phyloP scores from a whole-genome alignment of 2,888 invertebrate species.

The Clunio marinus region DNA sequence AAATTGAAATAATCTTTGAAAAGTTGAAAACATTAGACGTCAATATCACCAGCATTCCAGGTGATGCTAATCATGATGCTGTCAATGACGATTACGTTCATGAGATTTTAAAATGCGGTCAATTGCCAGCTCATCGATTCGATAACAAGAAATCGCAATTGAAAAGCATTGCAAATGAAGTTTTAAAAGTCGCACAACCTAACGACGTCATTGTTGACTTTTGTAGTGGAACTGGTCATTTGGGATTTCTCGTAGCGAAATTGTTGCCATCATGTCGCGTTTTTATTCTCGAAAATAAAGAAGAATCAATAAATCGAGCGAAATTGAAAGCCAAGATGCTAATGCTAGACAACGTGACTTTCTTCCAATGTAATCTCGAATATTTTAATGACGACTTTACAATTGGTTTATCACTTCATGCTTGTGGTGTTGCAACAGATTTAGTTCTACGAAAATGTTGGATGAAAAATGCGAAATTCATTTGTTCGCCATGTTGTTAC shows the following conservation, averaged over 20 bases:
- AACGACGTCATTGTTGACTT: conserved; percentile 83
- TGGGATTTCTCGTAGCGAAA: conserved; percentile 80
- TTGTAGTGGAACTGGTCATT: conserved; percentile 90
- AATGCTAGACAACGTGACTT: conserved; percentile 66
- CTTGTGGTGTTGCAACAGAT: conserved; percentile 93
- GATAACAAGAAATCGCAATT: conserved; percentile 79
- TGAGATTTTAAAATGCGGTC: conserved; percentile 68
- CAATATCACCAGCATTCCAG: conserved; percentile 44
- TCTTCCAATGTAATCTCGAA: conserved; percentile 86
- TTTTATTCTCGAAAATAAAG: conserved; percentile 86
- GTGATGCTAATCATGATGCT: background rate
- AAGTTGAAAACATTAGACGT: conserved; percentile 5
- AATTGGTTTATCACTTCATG: conserved; percentile 85
- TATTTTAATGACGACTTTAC: conserved; percentile 79
- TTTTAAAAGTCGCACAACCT: conserved; percentile 63
- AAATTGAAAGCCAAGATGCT: conserved; percentile 64
- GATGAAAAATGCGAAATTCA: conserved; percentile 70
- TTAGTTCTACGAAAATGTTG: conserved; percentile 83
- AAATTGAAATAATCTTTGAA: conserved; percentile 61
- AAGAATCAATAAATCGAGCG: conserved; percentile 74
- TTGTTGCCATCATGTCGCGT: conserved; percentile 72
- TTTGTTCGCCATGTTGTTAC: conserved; percentile 92
- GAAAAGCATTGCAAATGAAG: conserved; percentile 75
- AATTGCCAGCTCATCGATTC: conserved; percentile 69
- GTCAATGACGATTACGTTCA: background rate